These are phyloP conservation scores for Trachemys scripta DNA, from an alignment of 2,113 vertebrate species.

Conservation along the genomic window DNA sequence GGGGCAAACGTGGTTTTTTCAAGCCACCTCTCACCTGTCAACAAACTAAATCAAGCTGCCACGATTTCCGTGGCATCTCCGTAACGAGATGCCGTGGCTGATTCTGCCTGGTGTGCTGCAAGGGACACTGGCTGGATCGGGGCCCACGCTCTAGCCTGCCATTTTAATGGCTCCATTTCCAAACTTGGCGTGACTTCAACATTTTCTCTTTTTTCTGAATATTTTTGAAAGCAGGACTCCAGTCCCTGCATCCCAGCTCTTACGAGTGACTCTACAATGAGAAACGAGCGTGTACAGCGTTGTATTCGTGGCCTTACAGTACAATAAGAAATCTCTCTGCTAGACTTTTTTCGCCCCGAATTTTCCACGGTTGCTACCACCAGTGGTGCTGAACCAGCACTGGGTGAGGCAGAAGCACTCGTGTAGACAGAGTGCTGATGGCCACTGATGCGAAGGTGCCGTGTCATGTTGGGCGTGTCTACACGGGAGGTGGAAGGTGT, in stretches of 20 bases:
- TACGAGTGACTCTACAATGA: rapidly evolving
- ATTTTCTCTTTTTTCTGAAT: too few relatives aligned
- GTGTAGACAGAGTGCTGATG: too few relatives aligned
- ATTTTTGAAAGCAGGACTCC: rapidly evolving
- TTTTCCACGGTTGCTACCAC: background rate
- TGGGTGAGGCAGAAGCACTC: too few relatives aligned
- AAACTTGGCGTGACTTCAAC: background rate
- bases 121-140: background rate
- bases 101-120: background rate
- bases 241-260: background rate
- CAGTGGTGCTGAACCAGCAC: rapidly evolving
- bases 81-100: background rate
- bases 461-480: too few relatives aligned
- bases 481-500: too few relatives aligned
- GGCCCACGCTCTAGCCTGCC: background rate
- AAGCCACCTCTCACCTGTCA: background rate
- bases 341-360: background rate
- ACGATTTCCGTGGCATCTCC: background rate
- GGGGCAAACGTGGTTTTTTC: background rate
- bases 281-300: rapidly evolving
- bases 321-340: background rate
- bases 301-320: rapidly evolving
- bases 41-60: background rate
- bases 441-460: too few relatives aligned
- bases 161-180: background rate